Evolutionary conservation across 2,113 vertebrate species (phyloP).

Genomic region (Hassar affinis): DNA sequence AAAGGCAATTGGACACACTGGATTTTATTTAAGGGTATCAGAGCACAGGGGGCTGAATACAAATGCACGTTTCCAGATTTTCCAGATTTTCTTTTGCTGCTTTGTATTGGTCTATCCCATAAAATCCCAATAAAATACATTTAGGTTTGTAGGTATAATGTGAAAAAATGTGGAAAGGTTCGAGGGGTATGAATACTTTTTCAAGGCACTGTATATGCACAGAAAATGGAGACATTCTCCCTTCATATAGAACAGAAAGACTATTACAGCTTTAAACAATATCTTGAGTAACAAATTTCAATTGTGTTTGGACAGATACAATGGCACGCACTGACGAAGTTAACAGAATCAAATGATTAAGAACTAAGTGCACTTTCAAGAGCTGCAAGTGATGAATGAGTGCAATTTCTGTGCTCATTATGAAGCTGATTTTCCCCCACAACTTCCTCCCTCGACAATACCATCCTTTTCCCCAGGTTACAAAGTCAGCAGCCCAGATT

Average conservation of each 20-base stretch:
- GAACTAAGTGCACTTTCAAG: constrained; percentile 7
- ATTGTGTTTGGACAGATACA: not conserved
- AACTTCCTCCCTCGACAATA: constrained; percentile 57
- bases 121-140: too few relatives aligned
- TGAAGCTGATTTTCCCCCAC: constrained; percentile 50
- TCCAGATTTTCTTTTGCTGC: too few relatives aligned
- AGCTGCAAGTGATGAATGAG: constrained; percentile 58
- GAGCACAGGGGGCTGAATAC: too few relatives aligned
- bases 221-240: too few relatives aligned
- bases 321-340: constrained; percentile 27
- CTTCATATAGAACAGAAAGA: not conserved
- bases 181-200: too few relatives aligned
- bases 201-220: too few relatives aligned
- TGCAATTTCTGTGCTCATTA: constrained; percentile 63
- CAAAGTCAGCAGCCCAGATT: constrained; percentile 73
- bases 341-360: constrained; percentile 22
- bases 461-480: constrained; percentile 69
- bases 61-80: too few relatives aligned
- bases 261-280: not conserved
- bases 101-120: too few relatives aligned
- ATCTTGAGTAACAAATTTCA: constrained; percentile 23
- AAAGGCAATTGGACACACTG: too few relatives aligned
- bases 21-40: too few relatives aligned
- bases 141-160: too few relatives aligned
- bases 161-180: too few relatives aligned